phyloP scores from a whole-genome alignment of 92 coral and sea anemone species.

The Epizoanthus rinbou region DNA sequence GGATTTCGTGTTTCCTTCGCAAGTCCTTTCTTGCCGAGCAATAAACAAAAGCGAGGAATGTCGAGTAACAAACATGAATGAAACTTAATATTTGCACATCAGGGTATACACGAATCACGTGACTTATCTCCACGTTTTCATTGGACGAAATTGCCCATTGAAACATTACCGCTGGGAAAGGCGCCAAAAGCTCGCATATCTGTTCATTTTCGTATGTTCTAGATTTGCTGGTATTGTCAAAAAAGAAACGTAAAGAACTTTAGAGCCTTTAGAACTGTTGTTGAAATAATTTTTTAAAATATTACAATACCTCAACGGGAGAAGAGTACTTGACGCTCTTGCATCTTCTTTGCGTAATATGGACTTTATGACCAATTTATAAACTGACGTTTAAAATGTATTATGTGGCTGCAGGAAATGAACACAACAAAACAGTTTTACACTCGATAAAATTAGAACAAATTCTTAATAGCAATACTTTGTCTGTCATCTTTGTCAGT shows the following conservation, averaged over 20 bases:
- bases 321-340: background rate
- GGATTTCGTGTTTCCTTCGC: background rate
- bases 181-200: slow-evolving; percentile 17
- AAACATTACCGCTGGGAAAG: background rate
- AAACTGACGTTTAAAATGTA: too few relatives aligned
- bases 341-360: background rate
- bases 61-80: slow-evolving; percentile 1
- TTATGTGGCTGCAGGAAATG: too few relatives aligned
- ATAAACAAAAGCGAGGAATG: background rate
- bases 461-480: too few relatives aligned
- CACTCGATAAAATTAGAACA: background rate
- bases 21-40: background rate
- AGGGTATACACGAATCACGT: slow-evolving; percentile 1
- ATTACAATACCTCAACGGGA: background rate
- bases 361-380: too few relatives aligned
- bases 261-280: too few relatives aligned
- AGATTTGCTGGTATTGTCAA: background rate
- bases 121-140: background rate
- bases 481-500: background rate
- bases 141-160: background rate
- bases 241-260: too few relatives aligned
- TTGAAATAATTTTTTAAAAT: background rate
- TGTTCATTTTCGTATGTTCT: background rate
- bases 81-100: background rate
- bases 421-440: too few relatives aligned